Percentiles rank a stretch among this genome's conserved stretches.
phyloP scores from a whole-genome alignment of 2,888 invertebrate genomes.

The Lysandra bellargus region DNA sequence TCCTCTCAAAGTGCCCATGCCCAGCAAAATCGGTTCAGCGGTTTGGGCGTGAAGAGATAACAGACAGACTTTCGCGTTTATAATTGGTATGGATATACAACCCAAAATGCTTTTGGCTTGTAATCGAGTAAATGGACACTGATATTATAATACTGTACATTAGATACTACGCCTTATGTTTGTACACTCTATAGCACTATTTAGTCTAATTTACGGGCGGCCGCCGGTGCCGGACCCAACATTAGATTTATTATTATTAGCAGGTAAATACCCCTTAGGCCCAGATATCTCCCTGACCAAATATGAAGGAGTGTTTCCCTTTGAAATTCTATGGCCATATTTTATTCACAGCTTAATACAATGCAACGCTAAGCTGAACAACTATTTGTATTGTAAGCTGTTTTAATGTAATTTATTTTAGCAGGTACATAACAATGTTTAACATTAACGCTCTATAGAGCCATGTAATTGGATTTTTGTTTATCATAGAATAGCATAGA shows the following conservation, averaged over 20 bases:
- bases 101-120: too few species aligned
- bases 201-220: constrained; percentile 15
- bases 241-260: constrained; percentile 20
- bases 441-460: too few species aligned
- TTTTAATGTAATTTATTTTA: neutral
- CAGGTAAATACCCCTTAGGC: constrained; percentile 1
- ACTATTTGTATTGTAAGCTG: neutral
- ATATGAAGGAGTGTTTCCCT: neutral
- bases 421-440: neutral
- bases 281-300: neutral
- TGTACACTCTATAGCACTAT: neutral
- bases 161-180: neutral
- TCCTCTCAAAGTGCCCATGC: too few species aligned
- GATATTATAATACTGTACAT: too few species aligned
- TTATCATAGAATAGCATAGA: too few species aligned
- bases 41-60: too few species aligned
- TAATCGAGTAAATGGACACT: too few species aligned
- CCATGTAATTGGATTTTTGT: too few species aligned
- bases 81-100: too few species aligned
- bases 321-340: neutral
- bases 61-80: too few species aligned
- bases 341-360: neutral
- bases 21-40: too few species aligned
- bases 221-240: neutral
- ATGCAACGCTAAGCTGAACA: neutral